A percentile compares a stretch with the other conserved stretches of the same genome.
Conservation (phyloP, 2,797 vertebrate genomes). For the Gymnothorax javanicus region DNA sequence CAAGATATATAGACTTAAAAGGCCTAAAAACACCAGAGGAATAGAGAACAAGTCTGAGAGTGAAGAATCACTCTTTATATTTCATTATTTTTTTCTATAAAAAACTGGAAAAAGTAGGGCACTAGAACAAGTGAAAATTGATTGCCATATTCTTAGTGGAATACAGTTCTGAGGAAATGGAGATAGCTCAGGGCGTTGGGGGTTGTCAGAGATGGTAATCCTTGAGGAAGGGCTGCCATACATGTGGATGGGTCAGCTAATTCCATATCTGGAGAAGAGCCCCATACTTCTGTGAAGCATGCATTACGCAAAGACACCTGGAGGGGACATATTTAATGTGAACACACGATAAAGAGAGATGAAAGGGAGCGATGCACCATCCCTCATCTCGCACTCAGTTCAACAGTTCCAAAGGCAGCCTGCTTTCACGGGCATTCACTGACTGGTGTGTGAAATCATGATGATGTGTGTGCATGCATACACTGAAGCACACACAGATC, state of each 20-base stretch:
- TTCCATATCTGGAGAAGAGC: slow-evolving; percentile 48
- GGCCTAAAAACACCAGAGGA: background rate
- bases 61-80: background rate
- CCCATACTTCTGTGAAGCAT: background rate
- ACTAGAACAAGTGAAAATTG: background rate
- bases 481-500: no score
- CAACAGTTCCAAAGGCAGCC: background rate
- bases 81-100: background rate
- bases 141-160: slow-evolving; percentile 50
- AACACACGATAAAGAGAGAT: slow-evolving; percentile 8
- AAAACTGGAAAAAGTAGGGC: background rate
- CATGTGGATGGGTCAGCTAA: slow-evolving; percentile 36
- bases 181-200: slow-evolving; percentile 50
- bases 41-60: background rate
- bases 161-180: slow-evolving; percentile 52
- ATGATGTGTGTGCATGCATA: no score
- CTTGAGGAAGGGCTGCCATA: background rate
- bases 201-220: slow-evolving; percentile 19
- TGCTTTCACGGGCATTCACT: no score
- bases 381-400: background rate
- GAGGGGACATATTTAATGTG: slow-evolving; percentile 45
- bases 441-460: no score
- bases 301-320: slow-evolving; percentile 50
- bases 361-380: background rate
- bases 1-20: background rate